Evolutionary conservation across 2,888 invertebrate genomes (phyloP).

Genomic region (Hirtodrosophila cameraria): DNA sequence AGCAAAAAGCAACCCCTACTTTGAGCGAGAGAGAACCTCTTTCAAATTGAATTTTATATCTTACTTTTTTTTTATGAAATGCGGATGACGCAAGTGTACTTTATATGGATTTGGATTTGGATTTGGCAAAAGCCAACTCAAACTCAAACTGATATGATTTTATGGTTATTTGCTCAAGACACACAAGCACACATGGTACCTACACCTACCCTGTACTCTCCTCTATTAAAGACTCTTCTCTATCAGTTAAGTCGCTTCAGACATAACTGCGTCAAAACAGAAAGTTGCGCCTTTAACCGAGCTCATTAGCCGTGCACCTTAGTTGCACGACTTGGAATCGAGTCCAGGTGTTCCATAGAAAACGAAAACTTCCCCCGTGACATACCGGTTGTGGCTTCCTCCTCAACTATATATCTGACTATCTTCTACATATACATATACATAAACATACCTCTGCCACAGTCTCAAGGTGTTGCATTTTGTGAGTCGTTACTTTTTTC

Average conservation of each 20-base stretch:
- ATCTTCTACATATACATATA: slow-evolving; percentile 40
- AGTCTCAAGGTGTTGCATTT: slow-evolving; percentile 62
- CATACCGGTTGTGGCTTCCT: slow-evolving; percentile 50
- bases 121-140: slow-evolving; percentile 37
- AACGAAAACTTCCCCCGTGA: slow-evolving; percentile 70
- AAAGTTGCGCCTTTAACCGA: slow-evolving; percentile 46
- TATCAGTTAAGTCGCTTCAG: slow-evolving; percentile 33
- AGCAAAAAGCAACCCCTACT: slow-evolving; percentile 46
- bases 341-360: slow-evolving; percentile 74
- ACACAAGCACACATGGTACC: slow-evolving; percentile 25
- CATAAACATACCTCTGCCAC: slow-evolving; percentile 6
- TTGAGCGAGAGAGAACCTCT: background rate
- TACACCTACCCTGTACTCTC: background rate
- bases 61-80: slow-evolving; percentile 32
- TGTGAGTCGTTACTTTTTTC: slow-evolving; percentile 40
- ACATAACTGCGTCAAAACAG: slow-evolving; percentile 75
- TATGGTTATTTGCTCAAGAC: slow-evolving; percentile 53
- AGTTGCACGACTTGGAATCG: slow-evolving; percentile 29
- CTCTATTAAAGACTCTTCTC: background rate
- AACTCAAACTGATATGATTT: slow-evolving; percentile 53
- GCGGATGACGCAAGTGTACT: slow-evolving; percentile 70
- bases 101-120: no score
- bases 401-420: slow-evolving; percentile 20
- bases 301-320: slow-evolving; percentile 69
- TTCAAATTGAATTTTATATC: slow-evolving; percentile 26